Evolutionary conservation across 2,888 invertebrate genomes (phyloP).

Genomic region (Tetrapedia diversipes): DNA sequence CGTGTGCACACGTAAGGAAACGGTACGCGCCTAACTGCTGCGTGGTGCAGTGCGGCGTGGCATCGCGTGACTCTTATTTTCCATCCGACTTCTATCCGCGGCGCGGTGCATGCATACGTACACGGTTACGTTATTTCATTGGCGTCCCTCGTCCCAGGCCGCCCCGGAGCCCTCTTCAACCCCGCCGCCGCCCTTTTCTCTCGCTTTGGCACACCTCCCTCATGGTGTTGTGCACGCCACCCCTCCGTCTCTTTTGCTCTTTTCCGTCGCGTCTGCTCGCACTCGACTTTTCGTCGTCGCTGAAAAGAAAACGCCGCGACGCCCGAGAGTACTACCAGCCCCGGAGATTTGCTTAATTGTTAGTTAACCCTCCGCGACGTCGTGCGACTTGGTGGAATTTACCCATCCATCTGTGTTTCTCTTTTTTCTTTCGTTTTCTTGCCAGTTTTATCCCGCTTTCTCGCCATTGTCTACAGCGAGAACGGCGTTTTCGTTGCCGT

Average conservation of each 20-base stretch:
- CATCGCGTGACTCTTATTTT: constrained; percentile 68
- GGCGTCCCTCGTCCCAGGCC: constrained; percentile 28
- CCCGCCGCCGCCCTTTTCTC: constrained; percentile 17
- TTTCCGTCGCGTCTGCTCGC: constrained; percentile 10
- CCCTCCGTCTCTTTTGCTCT: background rate
- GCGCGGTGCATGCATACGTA: constrained; percentile 41
- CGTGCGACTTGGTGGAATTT: too few relatives aligned
- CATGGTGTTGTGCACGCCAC: constrained; percentile 46
- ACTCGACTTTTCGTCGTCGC: constrained; percentile 13
- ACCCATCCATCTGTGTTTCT: too few relatives aligned
- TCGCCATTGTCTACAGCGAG: too few relatives aligned
- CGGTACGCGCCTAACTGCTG: constrained; percentile 38
- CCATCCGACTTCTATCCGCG: constrained; percentile 55
- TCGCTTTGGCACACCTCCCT: constrained; percentile 48
- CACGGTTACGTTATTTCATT: constrained; percentile 56
- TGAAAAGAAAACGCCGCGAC: constrained; percentile 18
- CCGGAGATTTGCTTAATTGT: constrained; percentile 36
- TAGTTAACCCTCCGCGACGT: constrained; percentile 15
- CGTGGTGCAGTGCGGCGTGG: constrained; percentile 64
- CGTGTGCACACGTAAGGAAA: constrained; percentile 23
- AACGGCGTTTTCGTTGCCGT: too few relatives aligned
- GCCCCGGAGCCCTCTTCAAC: constrained; percentile 5
- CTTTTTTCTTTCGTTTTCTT: too few relatives aligned
- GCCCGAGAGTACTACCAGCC: constrained; percentile 5
- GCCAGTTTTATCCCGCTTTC: too few relatives aligned